Conservation (phyloP, 2,888 invertebrate genomes). For the Tachina grossa region DNA sequence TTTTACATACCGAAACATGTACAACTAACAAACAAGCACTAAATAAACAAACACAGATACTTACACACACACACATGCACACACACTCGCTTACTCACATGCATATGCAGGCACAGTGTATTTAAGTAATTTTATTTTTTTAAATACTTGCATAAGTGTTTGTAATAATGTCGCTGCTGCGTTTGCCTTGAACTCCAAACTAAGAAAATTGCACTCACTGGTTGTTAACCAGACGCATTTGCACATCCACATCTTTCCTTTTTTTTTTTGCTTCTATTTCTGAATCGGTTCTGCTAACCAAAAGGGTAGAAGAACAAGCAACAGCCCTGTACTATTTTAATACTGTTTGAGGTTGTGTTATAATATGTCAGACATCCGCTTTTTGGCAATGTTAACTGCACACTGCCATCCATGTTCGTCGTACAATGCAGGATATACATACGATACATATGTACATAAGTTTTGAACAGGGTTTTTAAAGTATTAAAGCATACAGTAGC, state of each 20-base stretch:
- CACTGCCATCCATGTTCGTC: slow-evolving; percentile 24
- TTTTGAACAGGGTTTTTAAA: slow-evolving; percentile 31
- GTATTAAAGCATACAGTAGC: neutral
- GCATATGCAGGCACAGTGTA: neutral
- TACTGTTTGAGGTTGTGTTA: slow-evolving; percentile 55
- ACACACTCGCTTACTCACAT: slow-evolving; percentile 2
- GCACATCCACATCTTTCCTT: slow-evolving; percentile 3
- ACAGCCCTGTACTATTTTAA: slow-evolving; percentile 40
- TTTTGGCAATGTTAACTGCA: slow-evolving; percentile 7
- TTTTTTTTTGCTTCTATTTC: slow-evolving; percentile 11
- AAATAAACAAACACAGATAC: slow-evolving; percentile 46
- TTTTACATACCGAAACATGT: slow-evolving; percentile 40
- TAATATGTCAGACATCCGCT: slow-evolving; percentile 68
- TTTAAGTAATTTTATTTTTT: slow-evolving; percentile 40
- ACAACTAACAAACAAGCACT: slow-evolving; percentile 54
- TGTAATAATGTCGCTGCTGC: slow-evolving; percentile 51
- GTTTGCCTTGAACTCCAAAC: slow-evolving; percentile 70
- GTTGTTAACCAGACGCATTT: slow-evolving; percentile 61
- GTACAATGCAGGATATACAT: slow-evolving; percentile 38
- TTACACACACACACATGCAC: neutral
- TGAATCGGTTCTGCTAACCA: neutral
- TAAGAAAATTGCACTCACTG: slow-evolving; percentile 36
- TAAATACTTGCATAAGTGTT: slow-evolving; percentile 31
- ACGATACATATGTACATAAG: neutral
- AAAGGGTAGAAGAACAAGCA: slow-evolving; percentile 1